Evolutionary conservation across 2,113 vertebrate genomes (phyloP).

Genomic region (Ciconia maguari): DNA sequence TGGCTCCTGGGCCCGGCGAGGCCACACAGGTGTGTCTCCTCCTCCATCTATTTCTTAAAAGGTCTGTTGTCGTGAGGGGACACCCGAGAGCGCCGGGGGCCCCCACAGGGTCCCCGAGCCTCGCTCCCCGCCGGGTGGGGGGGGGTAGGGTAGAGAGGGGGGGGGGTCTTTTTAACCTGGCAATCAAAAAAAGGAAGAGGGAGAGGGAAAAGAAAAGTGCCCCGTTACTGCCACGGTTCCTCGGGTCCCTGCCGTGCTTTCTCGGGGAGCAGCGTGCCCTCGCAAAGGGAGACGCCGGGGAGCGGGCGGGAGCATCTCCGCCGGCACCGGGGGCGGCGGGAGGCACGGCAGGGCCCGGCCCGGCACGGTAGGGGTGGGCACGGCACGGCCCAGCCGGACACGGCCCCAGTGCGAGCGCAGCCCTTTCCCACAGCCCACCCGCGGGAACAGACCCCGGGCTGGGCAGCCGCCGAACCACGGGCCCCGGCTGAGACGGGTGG

Average conservation of each 20-base stretch:
- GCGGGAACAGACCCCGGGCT: not conserved
- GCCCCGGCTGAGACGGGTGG: not conserved
- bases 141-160: accelerated
- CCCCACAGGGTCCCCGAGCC: not conserved
- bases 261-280: not conserved
- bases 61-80: not conserved
- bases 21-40: not conserved
- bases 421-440: not conserved
- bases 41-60: not conserved
- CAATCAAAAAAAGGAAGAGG: not conserved
- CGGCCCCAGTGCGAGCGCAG: not conserved
- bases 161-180: not conserved
- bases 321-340: not conserved
- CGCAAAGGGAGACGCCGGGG: accelerated
- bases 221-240: not conserved
- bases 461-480: not conserved
- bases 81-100: not conserved
- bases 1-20: not conserved
- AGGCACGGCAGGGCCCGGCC: not conserved
- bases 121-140: accelerated
- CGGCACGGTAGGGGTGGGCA: not conserved
- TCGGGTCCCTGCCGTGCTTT: not conserved
- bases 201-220: not conserved
- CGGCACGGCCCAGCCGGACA: no score
- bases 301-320: not conserved